A percentile compares a stretch with the other conserved stretches of the same genome.
Conservation (phyloP, 2,888 invertebrate species). For the Norana najaformis region DNA sequence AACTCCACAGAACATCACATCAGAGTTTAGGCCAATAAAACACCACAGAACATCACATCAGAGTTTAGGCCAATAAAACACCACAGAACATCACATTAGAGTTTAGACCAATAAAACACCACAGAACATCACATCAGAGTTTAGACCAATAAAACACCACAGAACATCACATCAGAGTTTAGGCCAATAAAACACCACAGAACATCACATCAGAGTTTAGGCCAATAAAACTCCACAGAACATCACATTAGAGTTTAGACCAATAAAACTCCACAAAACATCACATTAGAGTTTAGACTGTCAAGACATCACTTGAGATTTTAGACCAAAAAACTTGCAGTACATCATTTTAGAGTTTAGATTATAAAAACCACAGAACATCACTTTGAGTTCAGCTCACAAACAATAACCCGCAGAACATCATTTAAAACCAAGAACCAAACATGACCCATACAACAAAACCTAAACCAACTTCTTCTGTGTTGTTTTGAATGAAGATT, state of each 20-base stretch:
- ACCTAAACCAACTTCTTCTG: background rate
- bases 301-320: no score
- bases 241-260: background rate
- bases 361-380: no score
- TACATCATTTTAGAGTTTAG: background rate
- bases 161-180: background rate
- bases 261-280: background rate
- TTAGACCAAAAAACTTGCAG: background rate
- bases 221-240: background rate
- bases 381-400: no score
- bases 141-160: background rate
- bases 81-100: background rate
- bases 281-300: background rate
- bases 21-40: background rate
- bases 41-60: background rate
- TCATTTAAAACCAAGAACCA: background rate
- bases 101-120: background rate
- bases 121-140: background rate
- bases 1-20: background rate
- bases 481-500: background rate
- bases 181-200: no score
- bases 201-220: background rate
- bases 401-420: no score
- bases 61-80: background rate
- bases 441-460: background rate